Conservation (phyloP, 1,140 invertebrate species). For the Akabosia matsudoensis region DNA sequence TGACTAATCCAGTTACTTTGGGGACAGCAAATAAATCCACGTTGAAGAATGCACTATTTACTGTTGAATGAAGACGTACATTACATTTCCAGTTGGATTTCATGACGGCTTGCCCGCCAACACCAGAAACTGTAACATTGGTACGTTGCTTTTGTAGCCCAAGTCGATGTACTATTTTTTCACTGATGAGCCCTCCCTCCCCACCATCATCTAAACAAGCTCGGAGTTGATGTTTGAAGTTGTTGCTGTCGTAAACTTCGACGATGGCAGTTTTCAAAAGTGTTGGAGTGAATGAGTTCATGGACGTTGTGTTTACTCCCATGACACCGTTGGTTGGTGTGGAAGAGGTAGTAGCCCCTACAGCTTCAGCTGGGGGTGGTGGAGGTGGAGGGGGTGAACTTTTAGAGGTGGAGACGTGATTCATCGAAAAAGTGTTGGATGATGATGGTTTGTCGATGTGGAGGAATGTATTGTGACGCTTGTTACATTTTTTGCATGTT, state of each 20-base stretch:
- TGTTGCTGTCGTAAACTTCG: not conserved
- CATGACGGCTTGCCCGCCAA: not conserved
- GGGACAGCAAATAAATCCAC: not conserved
- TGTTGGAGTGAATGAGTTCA: not conserved
- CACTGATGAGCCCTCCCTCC: not conserved
- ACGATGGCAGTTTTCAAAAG: not conserved
- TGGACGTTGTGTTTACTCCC: not conserved
- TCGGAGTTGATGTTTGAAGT: not conserved
- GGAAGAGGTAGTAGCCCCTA: not conserved
- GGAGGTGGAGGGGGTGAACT: not conserved
- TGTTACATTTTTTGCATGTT: not conserved
- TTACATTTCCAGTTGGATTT: not conserved
- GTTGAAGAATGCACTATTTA: not conserved
- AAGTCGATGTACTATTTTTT: not conserved
- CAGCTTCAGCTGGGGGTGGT: not conserved
- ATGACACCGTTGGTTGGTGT: not conserved
- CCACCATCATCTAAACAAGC: not conserved
- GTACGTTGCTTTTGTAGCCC: not conserved
- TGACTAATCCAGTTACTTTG: not conserved
- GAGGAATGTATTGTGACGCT: not conserved
- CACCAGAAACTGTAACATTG: not conserved
- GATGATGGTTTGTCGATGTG: no score
- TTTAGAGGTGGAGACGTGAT: not conserved
- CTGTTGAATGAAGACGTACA: not conserved
- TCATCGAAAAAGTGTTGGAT: no score